A percentile compares a stretch with the other conserved stretches of the same genome.
Conservation (phyloP, 2,797 vertebrate genomes). For the Lagocephalus sceleratus region DNA sequence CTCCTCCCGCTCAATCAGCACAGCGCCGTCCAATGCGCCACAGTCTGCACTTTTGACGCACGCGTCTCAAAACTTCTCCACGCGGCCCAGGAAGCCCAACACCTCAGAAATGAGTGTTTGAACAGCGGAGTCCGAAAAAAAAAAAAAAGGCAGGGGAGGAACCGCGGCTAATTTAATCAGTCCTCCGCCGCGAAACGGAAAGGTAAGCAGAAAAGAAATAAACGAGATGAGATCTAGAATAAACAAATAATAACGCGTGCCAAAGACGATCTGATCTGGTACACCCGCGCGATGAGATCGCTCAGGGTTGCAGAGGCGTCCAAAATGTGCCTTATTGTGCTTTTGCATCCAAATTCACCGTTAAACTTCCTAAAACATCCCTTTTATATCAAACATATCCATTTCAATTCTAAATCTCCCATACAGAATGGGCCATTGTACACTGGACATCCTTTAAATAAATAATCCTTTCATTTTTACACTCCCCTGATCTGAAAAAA, state of each 20-base stretch:
- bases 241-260: constrained; percentile 31
- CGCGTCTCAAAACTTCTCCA: constrained; percentile 52
- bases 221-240: constrained; percentile 33
- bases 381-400: background rate
- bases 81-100: background rate
- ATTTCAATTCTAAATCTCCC: no score
- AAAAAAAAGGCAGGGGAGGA: no score
- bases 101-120: constrained; percentile 1
- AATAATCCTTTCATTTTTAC: background rate
- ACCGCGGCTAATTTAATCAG: background rate
- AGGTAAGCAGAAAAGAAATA: constrained; percentile 53
- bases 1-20: constrained; percentile 45
- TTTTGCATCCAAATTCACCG: background rate
- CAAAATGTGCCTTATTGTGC: background rate
- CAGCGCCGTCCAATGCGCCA: constrained; percentile 59
- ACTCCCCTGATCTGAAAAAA: no score
- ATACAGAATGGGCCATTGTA: no score
- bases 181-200: constrained; percentile 29
- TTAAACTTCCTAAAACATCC: no score
- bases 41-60: constrained; percentile 49
- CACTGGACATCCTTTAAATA: background rate
- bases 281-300: constrained; percentile 25
- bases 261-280: constrained; percentile 19
- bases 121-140: background rate
- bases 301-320: background rate